These are phyloP conservation scores for Centroberyx gerrardi DNA, from an alignment of 2,797 vertebrate genomes.

Conservation along the genomic window DNA sequence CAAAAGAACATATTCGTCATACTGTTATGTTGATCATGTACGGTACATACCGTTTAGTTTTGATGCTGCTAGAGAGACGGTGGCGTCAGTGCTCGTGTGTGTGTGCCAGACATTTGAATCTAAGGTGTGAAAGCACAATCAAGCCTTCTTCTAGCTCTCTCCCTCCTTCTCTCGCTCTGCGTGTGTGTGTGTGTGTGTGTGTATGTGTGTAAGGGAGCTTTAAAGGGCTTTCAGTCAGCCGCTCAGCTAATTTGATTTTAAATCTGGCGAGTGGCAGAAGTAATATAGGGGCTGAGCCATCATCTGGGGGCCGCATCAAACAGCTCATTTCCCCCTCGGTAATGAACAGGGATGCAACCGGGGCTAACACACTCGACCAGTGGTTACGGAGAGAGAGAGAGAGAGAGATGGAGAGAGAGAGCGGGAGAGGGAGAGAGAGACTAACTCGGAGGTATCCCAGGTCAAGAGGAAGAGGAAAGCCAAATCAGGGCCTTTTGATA, in stretches of 20 bases:
- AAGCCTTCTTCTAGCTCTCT: conserved; percentile 6
- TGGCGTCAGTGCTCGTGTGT: background rate
- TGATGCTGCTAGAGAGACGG: background rate
- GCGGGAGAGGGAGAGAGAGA: background rate
- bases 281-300: conserved; percentile 61
- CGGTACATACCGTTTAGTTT: conserved; percentile 19
- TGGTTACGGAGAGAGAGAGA: background rate
- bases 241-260: conserved; percentile 77
- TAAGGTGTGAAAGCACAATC: conserved; percentile 49
- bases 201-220: conserved; percentile 35
- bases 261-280: conserved; percentile 68
- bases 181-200: conserved; percentile 2
- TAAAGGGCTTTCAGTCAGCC: conserved; percentile 67
- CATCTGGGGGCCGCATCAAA: conserved; percentile 62
- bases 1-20: conserved; percentile 47
- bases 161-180: background rate
- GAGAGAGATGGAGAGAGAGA: background rate
- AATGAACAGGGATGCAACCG: conserved; percentile 60
- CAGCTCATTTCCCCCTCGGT: conserved; percentile 42
- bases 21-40: conserved; percentile 61
- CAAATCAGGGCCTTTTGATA: conserved; percentile 51
- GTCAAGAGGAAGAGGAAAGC: conserved; percentile 11
- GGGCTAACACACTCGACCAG: conserved; percentile 25
- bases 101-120: conserved; percentile 24
- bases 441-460: conserved; percentile 13